Evolutionary conservation across 2,113 vertebrate genomes (phyloP), one percentile per base, ranked within the genome.

Genomic region (Epinephelus fuscoguttatus): DNA sequence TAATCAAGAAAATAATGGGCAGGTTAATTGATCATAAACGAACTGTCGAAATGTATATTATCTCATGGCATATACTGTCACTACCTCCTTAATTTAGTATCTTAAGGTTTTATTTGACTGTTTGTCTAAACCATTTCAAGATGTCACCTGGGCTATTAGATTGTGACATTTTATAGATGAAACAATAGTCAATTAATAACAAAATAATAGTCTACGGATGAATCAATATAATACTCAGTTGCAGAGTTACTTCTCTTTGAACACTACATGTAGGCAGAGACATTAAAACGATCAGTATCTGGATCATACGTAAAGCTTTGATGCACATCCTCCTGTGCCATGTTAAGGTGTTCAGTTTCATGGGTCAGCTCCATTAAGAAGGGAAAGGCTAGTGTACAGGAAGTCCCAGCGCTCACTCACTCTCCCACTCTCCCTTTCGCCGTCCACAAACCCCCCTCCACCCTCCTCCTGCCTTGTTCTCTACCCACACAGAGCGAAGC

Each of bases 331-430:
- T 64, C 57, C 76, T 53, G 74, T 53, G 71, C 78, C 82, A 81
- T 60, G 88, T 90, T 67, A 50, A 64, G 90, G 92, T 92, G 92
- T 94, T 92, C 75, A 87, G 90, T 94, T 94, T 93, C 93, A 93
- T 84, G 82, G 87, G 72, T 90, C 84, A 89, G 88, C 76, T 94
- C 94, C 92, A 94, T 94, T 93, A 93, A 89, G 91, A 75, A 87
- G 67, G 81, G 77, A 85, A 87, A 90, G 87, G 86, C 87, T 74
- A 27, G 75, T 61, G 55, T 86, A 88, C 82, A 90, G 93, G 95
- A 93, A 92, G 83, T 91, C 82, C 82, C 87, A 87, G 64, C 6
- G 49, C 91, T 89, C 66, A 6, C 72, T 84, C 73, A 30, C 74
- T 74, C 33, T 0, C 78, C 78, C 82, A 60, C 78, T 81, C 67